Evolutionary conservation across 2,888 invertebrate genomes (phyloP).

Genomic region (Pterostichus niger): DNA sequence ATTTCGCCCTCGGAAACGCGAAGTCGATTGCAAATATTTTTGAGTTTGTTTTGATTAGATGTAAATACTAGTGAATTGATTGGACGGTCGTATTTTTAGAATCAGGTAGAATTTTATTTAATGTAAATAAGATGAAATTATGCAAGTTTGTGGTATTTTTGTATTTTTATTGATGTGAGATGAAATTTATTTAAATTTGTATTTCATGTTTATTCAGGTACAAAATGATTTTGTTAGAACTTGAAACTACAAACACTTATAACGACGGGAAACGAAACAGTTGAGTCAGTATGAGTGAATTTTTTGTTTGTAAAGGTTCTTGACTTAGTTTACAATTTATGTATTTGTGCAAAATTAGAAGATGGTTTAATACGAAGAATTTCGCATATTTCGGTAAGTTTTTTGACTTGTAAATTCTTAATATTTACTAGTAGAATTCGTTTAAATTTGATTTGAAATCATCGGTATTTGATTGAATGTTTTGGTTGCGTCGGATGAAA

Average conservation of each 20-base stretch:
- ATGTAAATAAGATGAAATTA: not conserved
- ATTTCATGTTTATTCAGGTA: too few species aligned
- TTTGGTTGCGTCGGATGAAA: slow-evolving; percentile 5
- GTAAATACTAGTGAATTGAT: slow-evolving; percentile 16
- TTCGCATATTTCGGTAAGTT: too few species aligned
- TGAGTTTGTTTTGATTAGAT: slow-evolving; percentile 38
- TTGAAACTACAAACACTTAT: not conserved
- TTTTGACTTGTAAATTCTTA: too few species aligned
- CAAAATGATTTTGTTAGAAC: too few species aligned
- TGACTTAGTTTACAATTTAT: too few species aligned
- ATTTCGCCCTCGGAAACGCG: too few species aligned
- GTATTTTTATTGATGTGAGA: not conserved
- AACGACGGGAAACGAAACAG: not conserved
- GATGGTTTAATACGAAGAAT: not conserved
- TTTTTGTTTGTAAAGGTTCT: too few species aligned
- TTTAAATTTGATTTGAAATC: too few species aligned
- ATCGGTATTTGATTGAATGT: too few species aligned
- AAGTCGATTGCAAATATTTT: not conserved
- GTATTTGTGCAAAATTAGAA: too few species aligned
- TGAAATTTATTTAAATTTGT: not conserved
- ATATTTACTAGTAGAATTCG: too few species aligned
- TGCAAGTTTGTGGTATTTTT: not conserved
- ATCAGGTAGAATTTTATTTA: slow-evolving; percentile 31
- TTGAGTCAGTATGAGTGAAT: not conserved
- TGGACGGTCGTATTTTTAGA: slow-evolving; percentile 27